Evolutionary conservation across 2,113 vertebrate species (phyloP), one percentile per base, ranked within the genome.

Genomic region (Tychaedon coryphoeus): DNA sequence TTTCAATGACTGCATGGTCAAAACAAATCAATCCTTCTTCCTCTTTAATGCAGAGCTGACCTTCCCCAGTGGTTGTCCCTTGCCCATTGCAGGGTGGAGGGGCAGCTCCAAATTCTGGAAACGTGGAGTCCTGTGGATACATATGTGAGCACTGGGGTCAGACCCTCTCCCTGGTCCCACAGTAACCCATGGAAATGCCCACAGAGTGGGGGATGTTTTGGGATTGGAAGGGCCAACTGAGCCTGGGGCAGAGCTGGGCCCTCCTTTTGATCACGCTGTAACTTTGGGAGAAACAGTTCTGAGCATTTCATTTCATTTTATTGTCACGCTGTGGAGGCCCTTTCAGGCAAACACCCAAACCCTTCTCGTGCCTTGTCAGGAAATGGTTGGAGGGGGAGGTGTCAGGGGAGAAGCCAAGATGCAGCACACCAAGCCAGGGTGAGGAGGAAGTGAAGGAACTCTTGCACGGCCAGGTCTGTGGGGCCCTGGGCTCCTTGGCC

Each of bases 191-290:
- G 53, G 56, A 9, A n/a, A 38, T 1, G 4, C 8, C 64, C 29
- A 2, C 2, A 14, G 12, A 0, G 3, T 5, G 17, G 11, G 42
- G 28, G 8, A 5, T 10, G 34, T 3, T 42, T 16, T 12, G 17
- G 19, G 29, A 17, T 13, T 48, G 50, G 29, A 31, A 29, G 23
- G 12, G 18, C 38, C 24, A 2, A 0, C 16, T 8, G 29, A 22
- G 0, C n/a, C 43, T 64, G 67, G 33, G 69, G 22, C 34, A 69
- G 62, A 24, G 14, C 60, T 34, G 26, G 12, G 36, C 26, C 12
- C 11, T 33, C 5, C 43, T 23, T 26, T 28, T 65, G 48, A 2
- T 25, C 43, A 3, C 0, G 0, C 3, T 4, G 3, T 4, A 6
- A 15, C 43, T 42, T 25, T 10, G 47, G 64, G 33, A 54, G 51